These are phyloP conservation scores for Carcina quercana DNA, from an alignment of 2,888 invertebrate genomes.

Conservation along the genomic window DNA sequence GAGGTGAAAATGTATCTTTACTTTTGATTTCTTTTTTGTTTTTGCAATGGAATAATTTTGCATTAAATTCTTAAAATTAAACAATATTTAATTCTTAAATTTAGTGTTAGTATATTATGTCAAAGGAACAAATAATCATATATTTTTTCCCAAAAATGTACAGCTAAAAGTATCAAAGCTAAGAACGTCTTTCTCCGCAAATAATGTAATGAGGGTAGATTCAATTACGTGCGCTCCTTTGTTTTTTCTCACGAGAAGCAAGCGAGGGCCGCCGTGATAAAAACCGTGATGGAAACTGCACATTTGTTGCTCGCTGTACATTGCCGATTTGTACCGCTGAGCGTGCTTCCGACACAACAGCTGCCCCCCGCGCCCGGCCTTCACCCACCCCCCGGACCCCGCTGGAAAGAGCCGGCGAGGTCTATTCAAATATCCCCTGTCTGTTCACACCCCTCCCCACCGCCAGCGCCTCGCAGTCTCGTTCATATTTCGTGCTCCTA, in stretches of 20 bases:
- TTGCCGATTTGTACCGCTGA: conserved; percentile 58
- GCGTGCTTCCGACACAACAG: conserved; percentile 70
- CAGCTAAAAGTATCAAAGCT: conserved; percentile 2
- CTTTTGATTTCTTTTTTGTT: no score
- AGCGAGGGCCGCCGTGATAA: conserved; percentile 41
- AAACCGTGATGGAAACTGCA: conserved; percentile 60
- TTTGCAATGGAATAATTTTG: no score
- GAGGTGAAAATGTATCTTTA: no score
- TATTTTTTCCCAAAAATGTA: background rate
- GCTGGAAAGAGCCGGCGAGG: conserved; percentile 58
- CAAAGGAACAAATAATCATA: conserved; percentile 6
- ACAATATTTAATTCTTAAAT: no score
- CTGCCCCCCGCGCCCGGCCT: conserved; percentile 32
- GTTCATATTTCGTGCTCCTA: conserved; percentile 74
- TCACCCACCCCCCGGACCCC: conserved; percentile 27
- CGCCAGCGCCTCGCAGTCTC: conserved; percentile 74
- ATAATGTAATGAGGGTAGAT: conserved; percentile 65
- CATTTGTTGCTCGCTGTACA: conserved; percentile 61
- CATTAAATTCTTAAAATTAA: no score
- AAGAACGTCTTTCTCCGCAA: conserved; percentile 47
- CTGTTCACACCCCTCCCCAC: conserved; percentile 65
- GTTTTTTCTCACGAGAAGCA: conserved; percentile 39
- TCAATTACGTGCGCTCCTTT: conserved; percentile 62
- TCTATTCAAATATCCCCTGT: conserved; percentile 70
- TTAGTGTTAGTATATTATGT: no score